Percentiles rank a stretch among this genome's conserved stretches.
Evolutionary conservation across 1,140 invertebrate species (phyloP).

Genomic region (Medauroidea extradentata): DNA sequence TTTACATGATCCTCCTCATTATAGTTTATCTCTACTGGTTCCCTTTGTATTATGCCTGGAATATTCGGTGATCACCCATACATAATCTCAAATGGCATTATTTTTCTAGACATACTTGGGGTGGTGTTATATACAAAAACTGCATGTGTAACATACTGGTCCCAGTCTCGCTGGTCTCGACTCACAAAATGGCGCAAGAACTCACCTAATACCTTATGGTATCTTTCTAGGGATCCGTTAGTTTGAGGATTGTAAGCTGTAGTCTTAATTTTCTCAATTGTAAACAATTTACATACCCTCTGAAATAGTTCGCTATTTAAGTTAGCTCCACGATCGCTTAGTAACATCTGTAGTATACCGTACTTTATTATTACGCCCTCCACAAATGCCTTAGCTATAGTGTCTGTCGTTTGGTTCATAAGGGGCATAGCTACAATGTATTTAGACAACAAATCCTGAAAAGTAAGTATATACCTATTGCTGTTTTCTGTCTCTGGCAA

Average conservation of each 20-base stretch:
- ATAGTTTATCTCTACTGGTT: neutral
- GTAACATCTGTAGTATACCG: neutral
- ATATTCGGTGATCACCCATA: conserved; percentile 29
- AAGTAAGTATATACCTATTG: conserved; percentile 18
- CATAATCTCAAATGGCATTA: conserved; percentile 31
- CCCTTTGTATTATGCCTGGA: conserved; percentile 12
- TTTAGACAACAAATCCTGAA: conserved; percentile 16
- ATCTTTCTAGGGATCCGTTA: conserved; percentile 27
- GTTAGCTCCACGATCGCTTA: neutral
- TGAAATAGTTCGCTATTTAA: neutral
- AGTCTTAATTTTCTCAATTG: conserved; percentile 14
- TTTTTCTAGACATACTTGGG: conserved; percentile 29
- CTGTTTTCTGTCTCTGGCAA: conserved; percentile 7
- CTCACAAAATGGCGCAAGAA: conserved; percentile 20
- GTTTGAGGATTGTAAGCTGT: conserved; percentile 26
- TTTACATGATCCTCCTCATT: neutral
- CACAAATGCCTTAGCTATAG: neutral
- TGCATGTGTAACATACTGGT: conserved; percentile 15
- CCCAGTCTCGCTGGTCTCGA: conserved; percentile 31
- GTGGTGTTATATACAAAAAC: conserved; percentile 30
- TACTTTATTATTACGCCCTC: neutral
- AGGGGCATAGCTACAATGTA: conserved; percentile 9
- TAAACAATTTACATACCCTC: neutral
- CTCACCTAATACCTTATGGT: conserved; percentile 20
- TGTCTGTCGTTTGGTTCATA: conserved; percentile 1